phyloP scores from a whole-genome alignment of 1,140 invertebrate genomes.

The Ylistrum balloti region DNA sequence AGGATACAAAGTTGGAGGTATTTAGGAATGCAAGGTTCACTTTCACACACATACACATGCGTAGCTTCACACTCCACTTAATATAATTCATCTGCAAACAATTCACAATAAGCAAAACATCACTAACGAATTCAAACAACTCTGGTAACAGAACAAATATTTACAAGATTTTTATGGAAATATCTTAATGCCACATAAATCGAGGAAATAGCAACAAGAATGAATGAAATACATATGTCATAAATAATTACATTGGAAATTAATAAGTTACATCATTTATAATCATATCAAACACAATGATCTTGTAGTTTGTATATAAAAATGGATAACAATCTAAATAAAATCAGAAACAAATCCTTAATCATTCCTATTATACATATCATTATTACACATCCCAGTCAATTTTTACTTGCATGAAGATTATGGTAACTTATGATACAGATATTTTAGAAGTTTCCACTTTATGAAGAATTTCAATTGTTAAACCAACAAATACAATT shows the following conservation, averaged over 20 bases:
- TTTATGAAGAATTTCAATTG: neutral
- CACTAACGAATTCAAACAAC: neutral
- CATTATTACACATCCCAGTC: neutral
- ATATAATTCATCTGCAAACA: neutral
- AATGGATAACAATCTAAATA: neutral
- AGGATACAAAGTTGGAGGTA: neutral
- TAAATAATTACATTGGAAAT: conserved; percentile 20
- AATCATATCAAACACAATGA: neutral
- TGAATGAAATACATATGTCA: neutral
- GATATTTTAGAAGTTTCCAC: too few species aligned
- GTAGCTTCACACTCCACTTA: neutral
- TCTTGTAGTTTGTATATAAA: neutral
- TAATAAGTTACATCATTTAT: neutral
- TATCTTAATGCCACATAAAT: neutral
- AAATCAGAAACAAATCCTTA: neutral
- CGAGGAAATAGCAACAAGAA: neutral
- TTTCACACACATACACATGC: neutral
- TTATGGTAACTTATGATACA: too few species aligned
- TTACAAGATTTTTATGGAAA: neutral
- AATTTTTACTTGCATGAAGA: neutral
- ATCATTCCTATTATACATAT: neutral
- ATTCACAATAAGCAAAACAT: neutral
- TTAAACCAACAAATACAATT: too few species aligned
- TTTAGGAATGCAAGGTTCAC: neutral
- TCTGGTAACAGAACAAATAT: neutral